Evolutionary conservation across 2,797 vertebrate genomes (phyloP), one percentile per base, ranked within the genome.

Genomic region (Alca torda): DNA sequence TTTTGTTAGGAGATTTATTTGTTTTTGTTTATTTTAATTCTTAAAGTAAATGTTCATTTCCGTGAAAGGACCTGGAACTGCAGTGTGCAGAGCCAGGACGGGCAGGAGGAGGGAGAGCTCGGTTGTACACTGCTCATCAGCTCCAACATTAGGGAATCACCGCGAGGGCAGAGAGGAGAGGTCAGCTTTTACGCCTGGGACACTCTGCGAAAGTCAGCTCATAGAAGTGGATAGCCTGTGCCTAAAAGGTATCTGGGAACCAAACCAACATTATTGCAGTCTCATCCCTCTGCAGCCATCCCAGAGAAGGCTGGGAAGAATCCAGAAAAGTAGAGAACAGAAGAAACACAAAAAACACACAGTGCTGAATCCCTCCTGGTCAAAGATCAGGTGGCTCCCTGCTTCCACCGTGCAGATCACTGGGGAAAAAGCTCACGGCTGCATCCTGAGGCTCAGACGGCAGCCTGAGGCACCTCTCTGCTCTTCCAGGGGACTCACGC

Each of bases 41-140:
- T 89, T 77, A 43, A 93, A 95, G 91, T 78, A 82, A 91, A 93
- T 56, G 80, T 73, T 90, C 20, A 72, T 94, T 93, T 86, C 89
- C 4, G 13, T 69, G 92, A 81, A 79, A 72, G 67, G 90, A 87
- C 79, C 89, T 95, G 95, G 89, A 75, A 51, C n/a, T 83, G 19
- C 61, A 64, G 80, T 0, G 6, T 3, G 16, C 43, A 28, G 89
- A 84, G 88, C 56, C 90, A 81, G 85, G 85, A 25, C 26, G 74
- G 86, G 81, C 39, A 63, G 83, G 76, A 90, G 84, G 46, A 64
- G 63, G 75, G 79, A 54, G 54, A 59, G 16, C 54, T 95, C 1
- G 0, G 20, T 0, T 69, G 16, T 60, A 28, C 28, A 1, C 39
- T 23, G 1, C 53, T 79, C 84, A 31, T 56, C 83, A 60, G 76